A percentile compares a stretch with the other conserved stretches of the same genome.
phyloP scores from a whole-genome alignment of 2,888 invertebrate genomes.

The Halictus ligatus region DNA sequence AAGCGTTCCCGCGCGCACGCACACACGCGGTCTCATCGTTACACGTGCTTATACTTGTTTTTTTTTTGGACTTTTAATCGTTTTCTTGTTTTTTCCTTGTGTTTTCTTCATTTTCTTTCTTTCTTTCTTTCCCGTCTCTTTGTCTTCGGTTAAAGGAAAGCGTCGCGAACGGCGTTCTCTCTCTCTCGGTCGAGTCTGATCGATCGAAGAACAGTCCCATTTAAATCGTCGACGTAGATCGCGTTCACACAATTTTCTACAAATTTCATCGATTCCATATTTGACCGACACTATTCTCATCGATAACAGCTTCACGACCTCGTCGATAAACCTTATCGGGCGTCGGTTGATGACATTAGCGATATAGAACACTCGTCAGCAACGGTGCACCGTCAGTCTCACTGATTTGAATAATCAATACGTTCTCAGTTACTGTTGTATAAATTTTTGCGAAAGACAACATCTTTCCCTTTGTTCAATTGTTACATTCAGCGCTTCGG shows the following conservation, averaged over 20 bases:
- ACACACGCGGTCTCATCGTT: slow-evolving; percentile 35
- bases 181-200: not conserved
- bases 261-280: not conserved
- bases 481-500: accelerated
- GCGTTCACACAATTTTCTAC: not conserved
- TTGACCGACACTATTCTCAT: not conserved
- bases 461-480: not conserved
- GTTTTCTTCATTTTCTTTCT: not conserved
- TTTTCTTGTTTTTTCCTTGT: not conserved
- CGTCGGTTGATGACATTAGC: no score
- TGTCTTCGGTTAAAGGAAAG: slow-evolving; percentile 10
- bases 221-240: not conserved
- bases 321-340: no score
- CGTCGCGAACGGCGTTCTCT: slow-evolving; percentile 6
- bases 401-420: not conserved
- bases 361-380: not conserved
- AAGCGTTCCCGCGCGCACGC: not conserved
- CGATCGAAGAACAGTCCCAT: not conserved
- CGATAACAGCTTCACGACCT: not conserved
- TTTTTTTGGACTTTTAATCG: not conserved
- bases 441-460: not conserved
- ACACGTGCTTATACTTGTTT: not conserved
- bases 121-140: not conserved
- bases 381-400: not conserved
- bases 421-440: not conserved